A percentile compares a stretch with the other conserved stretches of the same genome.
These are phyloP conservation scores for Alitta virens DNA, from an alignment of 2,888 invertebrate genomes.

Conservation along the genomic window DNA sequence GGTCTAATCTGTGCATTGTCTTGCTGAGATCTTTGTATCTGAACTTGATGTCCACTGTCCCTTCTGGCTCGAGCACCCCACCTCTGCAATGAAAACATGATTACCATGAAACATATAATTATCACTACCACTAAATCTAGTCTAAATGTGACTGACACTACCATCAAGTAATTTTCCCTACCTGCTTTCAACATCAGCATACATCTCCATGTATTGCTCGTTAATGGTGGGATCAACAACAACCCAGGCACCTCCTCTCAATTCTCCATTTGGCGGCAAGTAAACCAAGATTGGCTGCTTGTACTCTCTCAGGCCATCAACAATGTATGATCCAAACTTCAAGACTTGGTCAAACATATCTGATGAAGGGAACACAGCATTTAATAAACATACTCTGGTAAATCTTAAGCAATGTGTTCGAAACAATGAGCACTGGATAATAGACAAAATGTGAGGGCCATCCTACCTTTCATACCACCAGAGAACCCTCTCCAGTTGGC, in stretches of 20 bases:
- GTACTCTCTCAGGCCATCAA: slow-evolving; percentile 87
- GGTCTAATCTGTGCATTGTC: slow-evolving; percentile 75
- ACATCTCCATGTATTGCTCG: slow-evolving; percentile 93
- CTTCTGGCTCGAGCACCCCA: slow-evolving; percentile 93
- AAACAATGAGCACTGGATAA: too few relatives aligned
- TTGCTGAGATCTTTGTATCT: slow-evolving; percentile 87
- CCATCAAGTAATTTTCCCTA: too few relatives aligned
- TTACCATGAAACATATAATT: too few relatives aligned
- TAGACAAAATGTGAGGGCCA: too few relatives aligned
- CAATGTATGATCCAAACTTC: slow-evolving; percentile 98
- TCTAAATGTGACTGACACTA: too few relatives aligned
- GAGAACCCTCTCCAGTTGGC: slow-evolving; percentile 99
- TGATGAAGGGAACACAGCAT: slow-evolving; percentile 20
- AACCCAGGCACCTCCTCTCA: slow-evolving; percentile 98
- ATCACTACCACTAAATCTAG: too few relatives aligned
- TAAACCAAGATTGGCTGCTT: slow-evolving; percentile 91
- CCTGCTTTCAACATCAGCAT: slow-evolving; percentile 79
- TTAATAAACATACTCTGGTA: too few relatives aligned
- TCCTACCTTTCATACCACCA: slow-evolving; percentile 90
- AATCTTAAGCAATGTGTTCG: too few relatives aligned
- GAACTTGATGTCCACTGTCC: slow-evolving; percentile 97
- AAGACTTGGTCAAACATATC: slow-evolving; percentile 73
- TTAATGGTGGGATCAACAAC: slow-evolving; percentile 95
- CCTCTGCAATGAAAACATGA: slow-evolving; percentile 64
- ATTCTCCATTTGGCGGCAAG: slow-evolving; percentile 93